These are phyloP conservation scores for Phataginus tricuspis DNA, from an alignment of 2,797 vertebrate species.

Conservation along the genomic window DNA sequence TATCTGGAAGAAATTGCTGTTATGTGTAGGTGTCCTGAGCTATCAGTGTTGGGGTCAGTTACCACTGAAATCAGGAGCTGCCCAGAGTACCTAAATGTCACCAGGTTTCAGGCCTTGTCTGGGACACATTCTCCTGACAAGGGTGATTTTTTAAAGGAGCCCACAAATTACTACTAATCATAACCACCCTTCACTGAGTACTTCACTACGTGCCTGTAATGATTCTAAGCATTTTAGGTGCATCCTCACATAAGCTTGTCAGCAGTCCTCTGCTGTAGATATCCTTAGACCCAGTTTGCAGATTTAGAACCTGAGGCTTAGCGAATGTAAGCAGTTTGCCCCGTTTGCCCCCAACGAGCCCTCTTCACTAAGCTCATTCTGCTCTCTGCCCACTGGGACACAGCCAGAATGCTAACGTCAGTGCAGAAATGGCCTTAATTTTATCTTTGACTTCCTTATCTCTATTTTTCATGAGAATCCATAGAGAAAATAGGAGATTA, in stretches of 20 bases:
- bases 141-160: background rate
- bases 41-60: background rate
- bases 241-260: background rate
- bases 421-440: background rate
- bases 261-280: background rate
- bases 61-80: conserved; percentile 37
- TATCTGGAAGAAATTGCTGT: background rate
- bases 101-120: background rate
- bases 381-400: background rate
- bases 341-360: background rate
- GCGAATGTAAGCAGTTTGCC: background rate
- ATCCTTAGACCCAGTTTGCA: background rate
- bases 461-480: background rate
- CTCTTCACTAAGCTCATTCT: background rate
- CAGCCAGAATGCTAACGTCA: background rate
- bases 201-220: background rate
- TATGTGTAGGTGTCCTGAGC: background rate
- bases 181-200: background rate
- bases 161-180: background rate
- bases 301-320: background rate
- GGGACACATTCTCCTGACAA: background rate
- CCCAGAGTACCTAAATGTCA: background rate
- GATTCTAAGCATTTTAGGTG: background rate
- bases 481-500: background rate
- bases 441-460: background rate